Conservation (phyloP, 2,888 invertebrate genomes). For the Lottia gigantea region DNA sequence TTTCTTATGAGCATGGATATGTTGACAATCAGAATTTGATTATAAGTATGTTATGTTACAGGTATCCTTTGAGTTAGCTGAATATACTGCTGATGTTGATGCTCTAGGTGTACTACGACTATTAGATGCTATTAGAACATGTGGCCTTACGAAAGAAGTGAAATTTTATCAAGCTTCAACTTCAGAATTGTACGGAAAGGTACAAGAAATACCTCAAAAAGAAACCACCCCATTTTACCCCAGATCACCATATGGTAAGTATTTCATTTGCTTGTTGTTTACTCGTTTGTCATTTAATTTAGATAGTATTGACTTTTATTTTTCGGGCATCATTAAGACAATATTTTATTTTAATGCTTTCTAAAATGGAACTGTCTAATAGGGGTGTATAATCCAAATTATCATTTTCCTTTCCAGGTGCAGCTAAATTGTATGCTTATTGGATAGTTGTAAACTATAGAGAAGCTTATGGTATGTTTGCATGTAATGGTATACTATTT, state of each 20-base stretch:
- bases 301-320: too few species aligned
- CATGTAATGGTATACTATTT: slow-evolving; percentile 69
- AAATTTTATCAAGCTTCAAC: slow-evolving; percentile 69
- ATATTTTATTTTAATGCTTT: too few species aligned
- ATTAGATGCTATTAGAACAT: slow-evolving; percentile 68
- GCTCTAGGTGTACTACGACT: slow-evolving; percentile 67
- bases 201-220: slow-evolving; percentile 68
- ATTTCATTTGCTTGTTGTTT: not conserved
- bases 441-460: slow-evolving; percentile 69
- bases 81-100: slow-evolving; percentile 93
- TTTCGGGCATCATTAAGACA: too few species aligned
- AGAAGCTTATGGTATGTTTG: slow-evolving; percentile 68
- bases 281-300: not conserved
- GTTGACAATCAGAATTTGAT: too few species aligned
- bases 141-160: slow-evolving; percentile 58
- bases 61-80: slow-evolving; percentile 96
- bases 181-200: slow-evolving; percentile 69
- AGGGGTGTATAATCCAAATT: too few species aligned
- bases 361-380: too few species aligned
- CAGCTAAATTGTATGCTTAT: slow-evolving; percentile 69
- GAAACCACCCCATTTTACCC: slow-evolving; percentile 70
- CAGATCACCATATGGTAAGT: slow-evolving; percentile 68
- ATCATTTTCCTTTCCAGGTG: slow-evolving; percentile 46
- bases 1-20: too few species aligned
- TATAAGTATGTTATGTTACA: slow-evolving; percentile 48